Evolutionary conservation across 2,797 vertebrate genomes (phyloP).

Genomic region (Sebastes trivittatus): DNA sequence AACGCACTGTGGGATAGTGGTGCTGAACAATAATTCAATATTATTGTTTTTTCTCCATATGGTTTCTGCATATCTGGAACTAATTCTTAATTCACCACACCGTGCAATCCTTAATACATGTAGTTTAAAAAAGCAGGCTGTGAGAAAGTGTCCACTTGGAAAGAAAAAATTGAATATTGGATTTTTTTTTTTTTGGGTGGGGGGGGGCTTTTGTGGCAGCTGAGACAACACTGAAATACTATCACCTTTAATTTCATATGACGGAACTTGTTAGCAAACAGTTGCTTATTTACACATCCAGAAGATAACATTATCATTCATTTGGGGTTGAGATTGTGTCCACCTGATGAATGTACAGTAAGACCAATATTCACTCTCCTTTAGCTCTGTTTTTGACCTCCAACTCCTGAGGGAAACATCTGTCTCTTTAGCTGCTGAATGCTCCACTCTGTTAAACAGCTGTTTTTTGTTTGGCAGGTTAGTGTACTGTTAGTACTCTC

Average conservation of each 20-base stretch:
- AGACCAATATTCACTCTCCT: not conserved
- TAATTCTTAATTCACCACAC: not conserved
- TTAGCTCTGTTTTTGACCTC: not conserved
- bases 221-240: not conserved
- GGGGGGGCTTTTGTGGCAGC: not conserved
- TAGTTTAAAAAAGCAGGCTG: not conserved
- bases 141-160: not conserved
- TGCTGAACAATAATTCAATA: not conserved
- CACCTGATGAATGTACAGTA: not conserved
- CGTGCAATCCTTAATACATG: not conserved
- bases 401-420: not conserved
- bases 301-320: not conserved
- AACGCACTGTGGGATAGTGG: not conserved
- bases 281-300: not conserved
- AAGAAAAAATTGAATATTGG: not conserved
- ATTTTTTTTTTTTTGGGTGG: not conserved
- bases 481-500: not conserved
- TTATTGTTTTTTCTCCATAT: not conserved
- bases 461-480: not conserved
- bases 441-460: not conserved
- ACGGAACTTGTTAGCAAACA: not conserved
- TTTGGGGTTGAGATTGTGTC: not conserved
- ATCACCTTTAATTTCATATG: not conserved
- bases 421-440: not conserved
- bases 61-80: not conserved